Evolutionary conservation across 23 tunicate species (phyloP).

Genomic region (Trididemnum clinides): DNA sequence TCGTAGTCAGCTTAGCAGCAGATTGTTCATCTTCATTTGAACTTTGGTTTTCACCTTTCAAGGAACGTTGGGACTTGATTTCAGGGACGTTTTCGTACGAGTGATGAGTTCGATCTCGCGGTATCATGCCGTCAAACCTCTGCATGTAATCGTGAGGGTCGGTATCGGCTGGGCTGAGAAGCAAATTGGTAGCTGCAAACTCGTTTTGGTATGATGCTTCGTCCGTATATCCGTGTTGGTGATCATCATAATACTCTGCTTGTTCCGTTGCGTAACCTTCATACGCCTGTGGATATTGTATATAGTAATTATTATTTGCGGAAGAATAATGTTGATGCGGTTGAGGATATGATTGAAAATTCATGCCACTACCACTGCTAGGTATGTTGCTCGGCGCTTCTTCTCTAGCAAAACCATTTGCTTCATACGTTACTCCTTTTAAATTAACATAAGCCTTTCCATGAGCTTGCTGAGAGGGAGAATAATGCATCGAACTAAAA

Average conservation of each 20-base stretch:
- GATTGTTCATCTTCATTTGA: constrained; percentile 23
- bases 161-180: constrained; percentile 46
- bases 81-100: background rate
- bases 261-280: background rate
- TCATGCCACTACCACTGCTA: constrained; percentile 52
- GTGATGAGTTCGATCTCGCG: constrained; percentile 2
- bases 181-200: constrained; percentile 71
- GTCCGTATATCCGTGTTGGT: background rate
- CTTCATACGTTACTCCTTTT: constrained; percentile 57
- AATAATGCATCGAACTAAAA: constrained; percentile 16
- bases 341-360: constrained; percentile 14
- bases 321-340: constrained; percentile 28
- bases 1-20: constrained; percentile 58
- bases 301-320: constrained; percentile 18
- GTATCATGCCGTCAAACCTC: constrained; percentile 27
- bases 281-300: background rate
- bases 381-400: constrained; percentile 66
- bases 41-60: background rate
- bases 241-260: constrained; percentile 15
- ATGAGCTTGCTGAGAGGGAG: constrained; percentile 29
- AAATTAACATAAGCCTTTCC: constrained; percentile 64
- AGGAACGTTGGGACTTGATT: background rate
- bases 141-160: constrained; percentile 55
- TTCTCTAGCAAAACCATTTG: constrained; percentile 17
- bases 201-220: constrained; percentile 47